Evolutionary conservation across 1,140 invertebrate species (phyloP).

Genomic region (Dufourea novaeangliae): DNA sequence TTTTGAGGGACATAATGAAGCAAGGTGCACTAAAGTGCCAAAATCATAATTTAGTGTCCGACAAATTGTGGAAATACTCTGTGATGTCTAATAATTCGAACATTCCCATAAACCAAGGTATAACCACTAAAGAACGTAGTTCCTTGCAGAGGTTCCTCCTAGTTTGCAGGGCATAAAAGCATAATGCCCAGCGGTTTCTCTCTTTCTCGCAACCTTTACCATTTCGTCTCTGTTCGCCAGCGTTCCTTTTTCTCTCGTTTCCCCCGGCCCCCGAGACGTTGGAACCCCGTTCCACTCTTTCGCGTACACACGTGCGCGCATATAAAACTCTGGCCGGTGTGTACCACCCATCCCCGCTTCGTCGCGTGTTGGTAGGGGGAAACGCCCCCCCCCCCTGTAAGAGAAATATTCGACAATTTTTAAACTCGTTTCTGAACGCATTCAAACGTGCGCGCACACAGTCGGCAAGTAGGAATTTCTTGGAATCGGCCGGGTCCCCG

Average conservation of each 20-base stretch:
- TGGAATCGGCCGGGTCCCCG: slow-evolving; percentile 68
- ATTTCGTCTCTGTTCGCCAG: slow-evolving; percentile 37
- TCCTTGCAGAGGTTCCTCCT: neutral
- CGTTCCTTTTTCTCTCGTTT: slow-evolving; percentile 27
- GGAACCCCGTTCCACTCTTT: slow-evolving; percentile 18
- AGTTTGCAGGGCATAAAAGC: slow-evolving; percentile 38
- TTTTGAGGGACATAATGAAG: too few species aligned
- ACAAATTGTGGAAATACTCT: too few species aligned
- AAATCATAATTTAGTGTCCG: too few species aligned
- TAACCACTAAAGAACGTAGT: too few species aligned
- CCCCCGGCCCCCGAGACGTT: neutral
- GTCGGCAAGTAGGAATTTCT: slow-evolving; percentile 73
- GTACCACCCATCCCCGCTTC: slow-evolving; percentile 16
- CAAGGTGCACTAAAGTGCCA: too few species aligned
- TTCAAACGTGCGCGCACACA: slow-evolving; percentile 67
- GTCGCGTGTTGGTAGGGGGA: slow-evolving; percentile 30
- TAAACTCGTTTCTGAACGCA: slow-evolving; percentile 79
- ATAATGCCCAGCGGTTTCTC: slow-evolving; percentile 51
- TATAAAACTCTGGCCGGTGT: slow-evolving; percentile 24
- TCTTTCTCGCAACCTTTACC: slow-evolving; percentile 50
- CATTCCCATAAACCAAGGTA: too few species aligned
- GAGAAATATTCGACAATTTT: slow-evolving; percentile 79
- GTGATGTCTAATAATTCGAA: too few species aligned
- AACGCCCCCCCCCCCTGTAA: too few species aligned
- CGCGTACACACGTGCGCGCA: slow-evolving; percentile 43